Evolutionary conservation across 2,113 vertebrate genomes (phyloP).

Genomic region (Pimephales promelas): DNA sequence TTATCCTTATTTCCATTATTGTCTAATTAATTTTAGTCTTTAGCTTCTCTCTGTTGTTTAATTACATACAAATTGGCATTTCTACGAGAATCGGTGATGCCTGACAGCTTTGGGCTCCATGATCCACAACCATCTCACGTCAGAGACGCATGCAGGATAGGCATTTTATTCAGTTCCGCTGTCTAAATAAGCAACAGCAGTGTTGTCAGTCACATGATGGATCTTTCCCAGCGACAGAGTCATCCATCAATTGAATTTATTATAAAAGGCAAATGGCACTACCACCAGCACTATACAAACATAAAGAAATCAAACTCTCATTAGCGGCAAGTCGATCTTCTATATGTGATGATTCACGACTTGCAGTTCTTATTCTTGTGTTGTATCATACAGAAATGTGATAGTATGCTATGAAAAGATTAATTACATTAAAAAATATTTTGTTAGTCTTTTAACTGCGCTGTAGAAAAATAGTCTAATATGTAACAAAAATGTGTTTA

Average conservation of each 20-base stretch:
- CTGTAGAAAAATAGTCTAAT: not conserved
- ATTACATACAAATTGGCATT: not conserved
- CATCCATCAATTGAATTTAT: constrained; percentile 30
- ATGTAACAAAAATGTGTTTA: constrained; percentile 15
- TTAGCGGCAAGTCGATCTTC: constrained; percentile 20
- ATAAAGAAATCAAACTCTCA: constrained; percentile 32
- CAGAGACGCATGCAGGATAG: not conserved
- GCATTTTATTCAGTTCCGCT: not conserved
- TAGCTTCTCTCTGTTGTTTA: constrained; percentile 13
- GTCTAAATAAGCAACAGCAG: constrained; percentile 15
- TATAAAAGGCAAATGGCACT: not conserved
- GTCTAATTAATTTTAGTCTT: not conserved
- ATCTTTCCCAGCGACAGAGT: constrained; percentile 1
- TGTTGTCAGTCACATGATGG: constrained; percentile 25
- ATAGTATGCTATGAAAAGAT: not conserved
- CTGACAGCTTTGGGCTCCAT: constrained; percentile 25
- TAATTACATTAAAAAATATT: not conserved
- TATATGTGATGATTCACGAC: not conserved
- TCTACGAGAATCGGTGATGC: not conserved
- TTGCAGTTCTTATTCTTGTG: not conserved
- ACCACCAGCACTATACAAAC: not conserved
- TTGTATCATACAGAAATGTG: not conserved
- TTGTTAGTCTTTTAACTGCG: not conserved
- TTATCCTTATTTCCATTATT: not conserved
- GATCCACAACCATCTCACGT: constrained; percentile 11